These are phyloP conservation scores for Ciconia maguari DNA, from an alignment of 2,113 vertebrate genomes.

Conservation along the genomic window DNA sequence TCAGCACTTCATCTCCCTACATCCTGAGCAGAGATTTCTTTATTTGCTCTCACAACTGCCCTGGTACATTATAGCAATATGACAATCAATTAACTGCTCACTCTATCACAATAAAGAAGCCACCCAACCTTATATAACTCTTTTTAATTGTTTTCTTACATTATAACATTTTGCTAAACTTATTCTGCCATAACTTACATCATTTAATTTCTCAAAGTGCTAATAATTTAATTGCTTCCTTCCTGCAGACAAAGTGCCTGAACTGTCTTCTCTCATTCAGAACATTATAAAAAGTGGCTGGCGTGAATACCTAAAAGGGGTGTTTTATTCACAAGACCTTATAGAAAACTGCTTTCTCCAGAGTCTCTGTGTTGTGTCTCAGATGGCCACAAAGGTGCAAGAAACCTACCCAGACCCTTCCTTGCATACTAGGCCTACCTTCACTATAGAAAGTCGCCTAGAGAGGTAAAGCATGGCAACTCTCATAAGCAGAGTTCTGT, in stretches of 20 bases:
- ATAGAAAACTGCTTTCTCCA: conserved; percentile 41
- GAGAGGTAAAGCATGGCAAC: background rate
- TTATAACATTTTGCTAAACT: conserved; percentile 78
- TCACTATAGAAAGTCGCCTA: background rate
- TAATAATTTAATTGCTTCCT: conserved; percentile 84
- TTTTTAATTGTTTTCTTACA: conserved; percentile 84
- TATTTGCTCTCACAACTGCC: background rate
- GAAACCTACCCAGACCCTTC: background rate
- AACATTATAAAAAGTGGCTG: conserved; percentile 67
- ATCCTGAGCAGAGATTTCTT: conserved; percentile 2
- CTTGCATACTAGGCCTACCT: background rate
- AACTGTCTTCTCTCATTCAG: conserved; percentile 31
- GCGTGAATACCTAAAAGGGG: conserved; percentile 67
- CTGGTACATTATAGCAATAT: conserved; percentile 58
- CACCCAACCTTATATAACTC: conserved; percentile 76
- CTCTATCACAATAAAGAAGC: conserved; percentile 76
- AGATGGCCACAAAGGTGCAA: background rate
- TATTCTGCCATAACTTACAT: conserved; percentile 75
- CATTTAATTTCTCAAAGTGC: conserved; percentile 82
- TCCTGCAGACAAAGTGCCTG: conserved; percentile 77
- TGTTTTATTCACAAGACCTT: conserved; percentile 17
- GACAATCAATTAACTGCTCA: conserved; percentile 79
- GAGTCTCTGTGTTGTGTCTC: background rate
- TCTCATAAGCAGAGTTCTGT: background rate
- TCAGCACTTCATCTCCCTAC: background rate